These are phyloP conservation scores for Malacoraja senta DNA, from an alignment of 2,797 vertebrate species.

Conservation along the genomic window DNA sequence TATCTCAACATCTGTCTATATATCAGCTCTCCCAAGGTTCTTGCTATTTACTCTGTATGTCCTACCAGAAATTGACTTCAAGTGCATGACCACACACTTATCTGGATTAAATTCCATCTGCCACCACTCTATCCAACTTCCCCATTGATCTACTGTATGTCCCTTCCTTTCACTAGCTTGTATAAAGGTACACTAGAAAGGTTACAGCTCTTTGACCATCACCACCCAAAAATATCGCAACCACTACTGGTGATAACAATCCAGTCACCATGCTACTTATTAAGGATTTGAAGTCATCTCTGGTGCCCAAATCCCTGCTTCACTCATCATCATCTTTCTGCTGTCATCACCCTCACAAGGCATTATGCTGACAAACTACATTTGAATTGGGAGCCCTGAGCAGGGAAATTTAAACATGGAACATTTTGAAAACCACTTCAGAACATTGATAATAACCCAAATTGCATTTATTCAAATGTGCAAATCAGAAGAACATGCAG, in stretches of 20 bases:
- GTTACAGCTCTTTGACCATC: neutral
- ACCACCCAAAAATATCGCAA: neutral
- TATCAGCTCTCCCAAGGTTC: too few relatives aligned
- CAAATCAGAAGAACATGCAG: neutral
- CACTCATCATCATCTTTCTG: neutral
- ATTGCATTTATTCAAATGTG: neutral
- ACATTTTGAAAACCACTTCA: neutral
- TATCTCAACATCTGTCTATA: too few relatives aligned
- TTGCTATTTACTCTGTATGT: too few relatives aligned
- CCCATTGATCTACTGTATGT: too few relatives aligned
- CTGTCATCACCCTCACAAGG: neutral
- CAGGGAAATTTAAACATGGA: neutral
- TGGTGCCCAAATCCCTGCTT: neutral
- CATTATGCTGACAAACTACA: neutral
- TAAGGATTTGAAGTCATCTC: neutral
- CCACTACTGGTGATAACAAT: neutral
- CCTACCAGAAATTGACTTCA: too few relatives aligned
- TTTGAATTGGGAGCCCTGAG: neutral
- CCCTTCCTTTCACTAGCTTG: neutral
- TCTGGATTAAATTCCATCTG: too few relatives aligned
- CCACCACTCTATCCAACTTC: too few relatives aligned
- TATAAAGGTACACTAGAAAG: too few relatives aligned
- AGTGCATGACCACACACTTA: too few relatives aligned
- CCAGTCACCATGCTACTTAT: neutral
- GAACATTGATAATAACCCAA: neutral